A percentile compares a stretch with the other conserved stretches of the same genome.
phyloP scores from a whole-genome alignment of 2,888 invertebrate genomes.

The Scaptomyza polygonia region DNA sequence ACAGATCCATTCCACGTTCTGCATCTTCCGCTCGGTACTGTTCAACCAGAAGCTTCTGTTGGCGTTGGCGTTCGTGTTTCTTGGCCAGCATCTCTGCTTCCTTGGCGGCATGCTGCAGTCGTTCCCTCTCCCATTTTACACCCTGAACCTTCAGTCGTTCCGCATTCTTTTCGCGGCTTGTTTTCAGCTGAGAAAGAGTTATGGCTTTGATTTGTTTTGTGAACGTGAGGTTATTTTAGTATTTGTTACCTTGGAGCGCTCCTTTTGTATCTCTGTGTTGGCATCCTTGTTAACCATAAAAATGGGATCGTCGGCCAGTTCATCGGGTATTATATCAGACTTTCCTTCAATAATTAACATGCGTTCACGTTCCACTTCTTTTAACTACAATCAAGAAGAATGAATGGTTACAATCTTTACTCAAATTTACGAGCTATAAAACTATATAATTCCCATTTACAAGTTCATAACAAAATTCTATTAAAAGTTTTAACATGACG shows the following conservation, averaged over 20 bases:
- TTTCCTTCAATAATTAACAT: conserved; percentile 87
- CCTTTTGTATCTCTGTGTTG: conserved; percentile 85
- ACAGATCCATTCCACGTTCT: conserved; percentile 81
- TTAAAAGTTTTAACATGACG: not conserved
- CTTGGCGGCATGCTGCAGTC: conserved; percentile 79
- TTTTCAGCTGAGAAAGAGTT: conserved; percentile 79
- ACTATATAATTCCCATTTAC: too few relatives aligned
- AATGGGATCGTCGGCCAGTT: conserved; percentile 87
- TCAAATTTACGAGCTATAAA: too few relatives aligned
- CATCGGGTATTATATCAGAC: conserved; percentile 86
- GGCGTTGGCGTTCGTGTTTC: conserved; percentile 65
- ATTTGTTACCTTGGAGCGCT: conserved; percentile 85
- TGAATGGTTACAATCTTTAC: not conserved
- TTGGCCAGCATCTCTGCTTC: conserved; percentile 76
- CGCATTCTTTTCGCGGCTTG: conserved; percentile 83
- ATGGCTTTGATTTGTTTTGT: not conserved
- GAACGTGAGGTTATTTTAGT: not conserved
- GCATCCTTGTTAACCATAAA: conserved; percentile 86
- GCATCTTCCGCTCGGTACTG: conserved; percentile 81
- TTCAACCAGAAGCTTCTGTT: conserved; percentile 78
- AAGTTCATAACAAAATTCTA: not conserved
- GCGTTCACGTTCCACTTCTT: conserved; percentile 87
- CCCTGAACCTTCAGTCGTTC: conserved; percentile 83
- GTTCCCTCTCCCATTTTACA: conserved; percentile 84
- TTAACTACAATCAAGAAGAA: conserved; percentile 77